Conservation (phyloP, 2,797 vertebrate genomes). For the Coranthus polyacanthus region DNA sequence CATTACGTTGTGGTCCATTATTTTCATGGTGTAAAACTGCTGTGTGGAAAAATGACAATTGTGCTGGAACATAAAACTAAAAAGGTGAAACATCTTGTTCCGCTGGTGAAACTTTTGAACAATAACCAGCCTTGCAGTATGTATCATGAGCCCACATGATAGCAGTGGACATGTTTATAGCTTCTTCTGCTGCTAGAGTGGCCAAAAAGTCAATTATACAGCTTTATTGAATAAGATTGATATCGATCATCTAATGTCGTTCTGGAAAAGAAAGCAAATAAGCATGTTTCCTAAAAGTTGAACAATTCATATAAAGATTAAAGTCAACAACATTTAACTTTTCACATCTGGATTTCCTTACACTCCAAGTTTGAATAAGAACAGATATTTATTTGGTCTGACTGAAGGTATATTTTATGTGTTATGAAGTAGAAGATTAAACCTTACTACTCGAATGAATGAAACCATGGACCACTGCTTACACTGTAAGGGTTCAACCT, state of each 20-base stretch:
- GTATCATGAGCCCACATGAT: too few species aligned
- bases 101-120: too few species aligned
- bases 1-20: too few species aligned
- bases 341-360: conserved; percentile 2
- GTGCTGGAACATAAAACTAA: too few species aligned
- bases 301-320: not conserved
- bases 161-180: not conserved
- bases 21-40: too few species aligned
- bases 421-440: not conserved
- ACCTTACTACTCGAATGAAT: too few species aligned
- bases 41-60: too few species aligned
- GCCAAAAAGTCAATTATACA: too few species aligned
- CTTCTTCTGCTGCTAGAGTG: not conserved
- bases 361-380: too few species aligned
- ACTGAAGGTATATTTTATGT: not conserved
- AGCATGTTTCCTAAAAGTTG: not conserved
- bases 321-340: not conserved
- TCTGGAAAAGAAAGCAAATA: not conserved
- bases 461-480: not conserved
- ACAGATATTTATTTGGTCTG: not conserved
- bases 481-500: not conserved
- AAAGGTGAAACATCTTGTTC: too few species aligned
- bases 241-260: conserved; percentile 5
- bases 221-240: conserved; percentile 5
- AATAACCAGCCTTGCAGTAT: too few species aligned